phyloP scores from a whole-genome alignment of 2,797 vertebrate species.

The Masticophis lateralis region DNA sequence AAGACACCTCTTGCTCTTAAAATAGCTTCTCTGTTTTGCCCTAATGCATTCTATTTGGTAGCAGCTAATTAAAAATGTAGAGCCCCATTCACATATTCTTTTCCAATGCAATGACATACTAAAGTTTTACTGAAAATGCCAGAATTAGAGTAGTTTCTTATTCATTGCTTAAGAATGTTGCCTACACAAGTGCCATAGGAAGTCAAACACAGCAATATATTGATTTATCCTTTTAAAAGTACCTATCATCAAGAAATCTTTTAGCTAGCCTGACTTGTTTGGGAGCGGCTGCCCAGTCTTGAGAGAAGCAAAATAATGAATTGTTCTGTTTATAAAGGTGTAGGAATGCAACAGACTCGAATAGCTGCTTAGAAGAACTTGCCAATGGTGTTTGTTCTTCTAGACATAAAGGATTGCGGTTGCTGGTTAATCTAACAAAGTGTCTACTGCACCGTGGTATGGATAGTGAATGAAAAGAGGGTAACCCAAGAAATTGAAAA shows the following conservation, averaged over 20 bases:
- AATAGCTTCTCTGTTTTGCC: background rate
- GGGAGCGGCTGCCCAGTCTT: slow-evolving; percentile 50
- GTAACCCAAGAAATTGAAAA: background rate
- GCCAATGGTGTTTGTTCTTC: slow-evolving; percentile 17
- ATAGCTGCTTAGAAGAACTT: slow-evolving; percentile 4
- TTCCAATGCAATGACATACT: background rate
- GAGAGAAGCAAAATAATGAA: slow-evolving; percentile 48
- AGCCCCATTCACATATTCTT: background rate
- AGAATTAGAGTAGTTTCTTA: slow-evolving; percentile 5
- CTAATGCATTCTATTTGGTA: background rate
- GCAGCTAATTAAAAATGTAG: background rate
- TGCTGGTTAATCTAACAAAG: background rate
- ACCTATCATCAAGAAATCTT: slow-evolving; percentile 29
- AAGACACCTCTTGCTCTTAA: background rate
- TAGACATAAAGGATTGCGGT: background rate
- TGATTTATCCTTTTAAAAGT: slow-evolving; percentile 19
- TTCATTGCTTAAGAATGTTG: slow-evolving; percentile 25
- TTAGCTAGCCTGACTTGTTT: slow-evolving; percentile 38
- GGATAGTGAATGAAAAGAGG: background rate
- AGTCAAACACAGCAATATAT: slow-evolving; percentile 39
- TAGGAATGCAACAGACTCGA: slow-evolving; percentile 46
- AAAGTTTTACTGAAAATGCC: background rate
- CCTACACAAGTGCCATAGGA: slow-evolving; percentile 25
- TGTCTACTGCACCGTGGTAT: background rate
- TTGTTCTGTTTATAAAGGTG: slow-evolving; percentile 48